Percentiles rank a stretch among this genome's conserved stretches.
These are phyloP conservation scores for Kryptolebias marmoratus DNA, from an alignment of 2,113 vertebrate genomes.

Conservation along the genomic window DNA sequence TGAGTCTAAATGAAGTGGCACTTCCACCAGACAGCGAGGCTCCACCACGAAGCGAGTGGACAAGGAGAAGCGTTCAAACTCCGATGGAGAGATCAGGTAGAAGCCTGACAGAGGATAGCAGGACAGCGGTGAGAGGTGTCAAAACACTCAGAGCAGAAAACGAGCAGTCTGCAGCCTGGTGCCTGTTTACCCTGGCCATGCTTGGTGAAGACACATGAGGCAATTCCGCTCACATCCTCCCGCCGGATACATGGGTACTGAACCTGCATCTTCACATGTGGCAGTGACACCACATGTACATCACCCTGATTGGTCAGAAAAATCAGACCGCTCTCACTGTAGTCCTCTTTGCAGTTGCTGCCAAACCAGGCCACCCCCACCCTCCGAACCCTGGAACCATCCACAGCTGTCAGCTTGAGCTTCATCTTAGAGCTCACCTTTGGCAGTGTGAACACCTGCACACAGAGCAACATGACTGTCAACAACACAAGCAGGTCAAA, in stretches of 20 bases:
- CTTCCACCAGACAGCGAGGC: constrained; percentile 87
- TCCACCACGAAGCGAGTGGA: constrained; percentile 92
- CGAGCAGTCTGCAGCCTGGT: background rate
- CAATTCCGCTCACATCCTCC: constrained; percentile 96
- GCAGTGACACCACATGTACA: constrained; percentile 92
- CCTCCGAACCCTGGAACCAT: constrained; percentile 91
- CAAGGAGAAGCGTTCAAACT: constrained; percentile 96
- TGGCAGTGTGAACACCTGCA: constrained; percentile 92
- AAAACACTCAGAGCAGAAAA: background rate
- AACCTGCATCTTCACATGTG: constrained; percentile 91
- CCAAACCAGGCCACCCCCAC: constrained; percentile 88
- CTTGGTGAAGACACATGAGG: constrained; percentile 97
- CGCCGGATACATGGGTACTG: constrained; percentile 93
- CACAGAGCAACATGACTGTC: background rate
- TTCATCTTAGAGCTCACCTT: constrained; percentile 95
- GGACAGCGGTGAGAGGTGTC: background rate
- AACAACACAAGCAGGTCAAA: too few species aligned
- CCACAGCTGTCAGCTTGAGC: constrained; percentile 93
- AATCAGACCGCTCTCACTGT: constrained; percentile 88
- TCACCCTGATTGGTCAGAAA: constrained; percentile 96
- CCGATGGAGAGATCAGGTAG: constrained; percentile 96
- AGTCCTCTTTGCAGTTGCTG: constrained; percentile 87
- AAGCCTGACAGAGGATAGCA: constrained; percentile 82
- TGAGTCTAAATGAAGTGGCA: constrained; percentile 60
- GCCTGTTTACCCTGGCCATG: constrained; percentile 87